phyloP scores from a whole-genome alignment of 2,113 vertebrate species.

The Oenanthe melanoleuca region DNA sequence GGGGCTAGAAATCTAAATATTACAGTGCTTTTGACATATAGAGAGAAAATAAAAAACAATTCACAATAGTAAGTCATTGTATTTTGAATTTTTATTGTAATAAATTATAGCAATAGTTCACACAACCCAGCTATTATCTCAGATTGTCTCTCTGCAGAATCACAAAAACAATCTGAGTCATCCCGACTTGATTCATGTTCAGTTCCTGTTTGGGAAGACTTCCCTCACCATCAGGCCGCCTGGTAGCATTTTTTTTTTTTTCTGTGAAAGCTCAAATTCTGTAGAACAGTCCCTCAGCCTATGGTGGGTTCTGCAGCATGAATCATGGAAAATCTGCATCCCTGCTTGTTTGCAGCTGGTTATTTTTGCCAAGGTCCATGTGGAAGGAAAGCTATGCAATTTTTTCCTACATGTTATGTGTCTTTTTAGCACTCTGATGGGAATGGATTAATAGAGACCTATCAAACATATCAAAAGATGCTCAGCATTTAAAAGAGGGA shows the following conservation, averaged over 20 bases:
- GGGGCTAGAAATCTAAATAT: not conserved
- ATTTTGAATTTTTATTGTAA: conserved; percentile 23
- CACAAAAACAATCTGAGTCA: conserved; percentile 61
- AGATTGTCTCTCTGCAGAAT: conserved; percentile 52
- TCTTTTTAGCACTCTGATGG: not conserved
- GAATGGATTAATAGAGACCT: not conserved
- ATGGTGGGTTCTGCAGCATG: conserved; percentile 24
- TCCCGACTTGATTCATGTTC: conserved; percentile 36
- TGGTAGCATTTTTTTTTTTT: not conserved
- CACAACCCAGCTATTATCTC: conserved; percentile 60
- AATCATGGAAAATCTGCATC: conserved; percentile 49
- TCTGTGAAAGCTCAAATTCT: not conserved
- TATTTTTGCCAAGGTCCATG: not conserved
- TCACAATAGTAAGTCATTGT: not conserved
- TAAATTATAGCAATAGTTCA: conserved; percentile 52
- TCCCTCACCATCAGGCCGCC: not conserved
- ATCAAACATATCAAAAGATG: not conserved
- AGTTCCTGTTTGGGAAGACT: conserved; percentile 58
- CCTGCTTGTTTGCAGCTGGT: not conserved
- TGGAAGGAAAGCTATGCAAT: not conserved
- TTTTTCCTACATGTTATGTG: not conserved
- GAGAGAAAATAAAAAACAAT: not conserved
- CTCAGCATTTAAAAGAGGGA: not conserved
- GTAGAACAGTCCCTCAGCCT: not conserved
- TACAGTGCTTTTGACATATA: not conserved